Conservation (phyloP, 2,888 invertebrate species). For the Eubasilissa splendida region DNA sequence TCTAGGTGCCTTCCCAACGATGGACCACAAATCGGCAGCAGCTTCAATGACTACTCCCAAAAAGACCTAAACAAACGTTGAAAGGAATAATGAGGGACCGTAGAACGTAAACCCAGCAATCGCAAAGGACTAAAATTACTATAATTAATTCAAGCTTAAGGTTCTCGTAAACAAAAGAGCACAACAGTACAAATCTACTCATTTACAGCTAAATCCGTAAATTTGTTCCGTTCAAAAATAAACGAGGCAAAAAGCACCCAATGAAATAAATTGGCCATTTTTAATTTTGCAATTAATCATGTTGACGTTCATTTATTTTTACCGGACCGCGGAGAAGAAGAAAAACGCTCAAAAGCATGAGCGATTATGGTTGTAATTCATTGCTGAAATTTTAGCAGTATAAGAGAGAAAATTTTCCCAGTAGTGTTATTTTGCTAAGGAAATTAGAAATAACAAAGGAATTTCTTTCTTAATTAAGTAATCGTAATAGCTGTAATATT, state of each 20-base stretch:
- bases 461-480: conserved; percentile 5
- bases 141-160: conserved; percentile 54
- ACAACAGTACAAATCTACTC: not conserved
- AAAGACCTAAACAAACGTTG: conserved; percentile 57
- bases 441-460: not conserved
- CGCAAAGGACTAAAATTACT: conserved; percentile 37
- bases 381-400: conserved; percentile 5
- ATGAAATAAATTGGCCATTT: conserved; percentile 28
- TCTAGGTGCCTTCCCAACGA: conserved; percentile 15
- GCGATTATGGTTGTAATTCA: conserved; percentile 21
- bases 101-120: conserved; percentile 23
- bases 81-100: conserved; percentile 51
- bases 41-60: conserved; percentile 32
- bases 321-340: conserved; percentile 20
- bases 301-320: conserved; percentile 30
- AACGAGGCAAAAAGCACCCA: conserved; percentile 10
- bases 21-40: conserved; percentile 28
- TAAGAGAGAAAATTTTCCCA: conserved; percentile 14
- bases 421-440: not conserved
- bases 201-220: conserved; percentile 18
- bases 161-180: conserved; percentile 40
- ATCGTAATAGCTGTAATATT: not conserved
- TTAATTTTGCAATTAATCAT: conserved; percentile 35
- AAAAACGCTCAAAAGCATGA: conserved; percentile 23
- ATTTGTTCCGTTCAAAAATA: conserved; percentile 11